Evolutionary conservation across 2,797 vertebrate genomes (phyloP).

Genomic region (Acanthiza pusilla): DNA sequence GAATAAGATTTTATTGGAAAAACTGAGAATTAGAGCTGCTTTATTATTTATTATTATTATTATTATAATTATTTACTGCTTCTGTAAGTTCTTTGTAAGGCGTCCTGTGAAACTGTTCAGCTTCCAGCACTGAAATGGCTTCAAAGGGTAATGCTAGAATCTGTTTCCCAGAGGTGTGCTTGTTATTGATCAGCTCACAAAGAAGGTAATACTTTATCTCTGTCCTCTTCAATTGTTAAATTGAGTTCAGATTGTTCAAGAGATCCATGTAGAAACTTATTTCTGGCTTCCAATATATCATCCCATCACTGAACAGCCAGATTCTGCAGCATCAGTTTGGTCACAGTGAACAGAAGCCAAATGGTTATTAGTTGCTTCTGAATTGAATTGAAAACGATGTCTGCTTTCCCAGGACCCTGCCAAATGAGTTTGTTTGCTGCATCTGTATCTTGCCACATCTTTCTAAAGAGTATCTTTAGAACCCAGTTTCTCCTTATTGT

Average conservation of each 20-base stretch:
- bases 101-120: neutral
- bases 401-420: conserved; percentile 15
- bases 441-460: neutral
- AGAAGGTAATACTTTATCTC: conserved; percentile 40
- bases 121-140: neutral
- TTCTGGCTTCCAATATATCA: conserved; percentile 52
- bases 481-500: neutral
- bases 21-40: neutral
- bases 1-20: neutral
- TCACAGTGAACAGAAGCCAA: conserved; percentile 25
- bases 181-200: conserved; percentile 39
- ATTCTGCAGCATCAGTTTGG: conserved; percentile 36
- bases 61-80: neutral
- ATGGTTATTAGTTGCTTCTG: conserved; percentile 27
- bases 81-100: neutral
- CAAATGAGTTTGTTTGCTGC: neutral
- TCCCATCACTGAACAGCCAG: neutral
- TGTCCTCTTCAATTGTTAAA: conserved; percentile 51
- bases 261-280: conserved; percentile 46
- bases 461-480: neutral
- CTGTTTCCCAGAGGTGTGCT: conserved; percentile 46
- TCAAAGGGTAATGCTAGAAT: conserved; percentile 6
- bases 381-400: conserved; percentile 26
- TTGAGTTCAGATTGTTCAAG: conserved; percentile 48
- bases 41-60: neutral